Base-by-base conservation (phyloP, 2,888 invertebrate species). In the Esperia sulphurella region DNA sequence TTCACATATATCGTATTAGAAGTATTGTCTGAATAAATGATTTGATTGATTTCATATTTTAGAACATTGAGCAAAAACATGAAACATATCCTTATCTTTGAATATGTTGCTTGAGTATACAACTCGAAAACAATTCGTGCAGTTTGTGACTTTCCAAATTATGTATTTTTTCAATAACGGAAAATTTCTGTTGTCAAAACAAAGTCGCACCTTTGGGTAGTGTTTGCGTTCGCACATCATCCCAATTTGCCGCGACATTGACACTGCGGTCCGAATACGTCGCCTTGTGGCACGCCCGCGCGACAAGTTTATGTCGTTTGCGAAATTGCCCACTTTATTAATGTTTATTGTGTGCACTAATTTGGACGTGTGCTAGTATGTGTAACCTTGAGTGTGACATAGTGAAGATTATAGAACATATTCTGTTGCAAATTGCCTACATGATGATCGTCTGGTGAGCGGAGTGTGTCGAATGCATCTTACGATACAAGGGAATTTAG, bases 281-380 rank as follows among this genome's bases (percentile, higher is more conserved):
- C 57, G 40, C 68, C 65, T 64, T 74, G 68, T 51, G 61, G 53
- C 50, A 55, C 50, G 41, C 50, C 53, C 38, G 10, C 37, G 41
- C 42, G 28, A 47, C 43, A 45, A 28, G 46, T 35, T 35, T n/a
- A 35, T 35, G 53, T 35, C 35, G n/a, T 35, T 58, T 59, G 62
- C 58, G 57, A 65, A 65, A 65, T 61, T 57, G 57, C 57, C 54
- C 55, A 55, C 56, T 61, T 60, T 59, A 58, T 51, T 61, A 57
- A 62, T 61, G 60, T 65, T 61, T 58, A 58, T 59, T 58, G 14
- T 53, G 35, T 61, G 57, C 55, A 65, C 66, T 58, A 68, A 69
- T 68, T 68, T 63, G 59, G 63, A 55, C 56, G 51, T 58, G 57
- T 54, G 59, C 68, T 71, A 70, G 69, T 70, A 63, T 67, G 52